Evolutionary conservation across 2,113 vertebrate genomes (phyloP).

Genomic region (Pollachius pollachius): DNA sequence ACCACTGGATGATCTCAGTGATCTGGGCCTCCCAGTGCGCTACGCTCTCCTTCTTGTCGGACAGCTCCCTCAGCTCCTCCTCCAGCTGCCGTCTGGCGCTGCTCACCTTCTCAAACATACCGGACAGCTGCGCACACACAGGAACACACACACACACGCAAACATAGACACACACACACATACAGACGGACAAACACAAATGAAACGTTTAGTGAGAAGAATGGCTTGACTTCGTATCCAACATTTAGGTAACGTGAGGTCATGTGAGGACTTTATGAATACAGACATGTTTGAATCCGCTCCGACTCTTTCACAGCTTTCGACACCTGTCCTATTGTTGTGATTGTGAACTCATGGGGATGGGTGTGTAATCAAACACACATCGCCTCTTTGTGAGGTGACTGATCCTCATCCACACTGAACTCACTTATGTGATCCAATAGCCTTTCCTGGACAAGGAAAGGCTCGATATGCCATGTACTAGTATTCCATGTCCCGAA

Average conservation of each 20-base stretch:
- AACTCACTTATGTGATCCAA: too few species aligned
- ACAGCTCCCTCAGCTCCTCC: slow-evolving; percentile 90
- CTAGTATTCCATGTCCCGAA: too few species aligned
- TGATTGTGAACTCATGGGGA: too few species aligned
- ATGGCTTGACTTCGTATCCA: not conserved
- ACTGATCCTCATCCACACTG: too few species aligned
- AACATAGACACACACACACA: not conserved
- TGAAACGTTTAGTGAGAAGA: not conserved
- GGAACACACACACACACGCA: not conserved
- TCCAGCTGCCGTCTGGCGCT: slow-evolving; percentile 86
- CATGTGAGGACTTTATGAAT: too few species aligned
- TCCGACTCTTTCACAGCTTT: too few species aligned
- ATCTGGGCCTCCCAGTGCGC: slow-evolving; percentile 99
- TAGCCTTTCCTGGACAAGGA: too few species aligned
- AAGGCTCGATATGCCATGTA: too few species aligned
- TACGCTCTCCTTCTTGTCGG: slow-evolving; percentile 96
- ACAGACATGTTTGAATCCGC: too few species aligned
- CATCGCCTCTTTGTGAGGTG: too few species aligned
- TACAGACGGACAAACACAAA: not conserved
- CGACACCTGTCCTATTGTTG: too few species aligned
- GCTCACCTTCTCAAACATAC: slow-evolving; percentile 69
- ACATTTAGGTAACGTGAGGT: not conserved
- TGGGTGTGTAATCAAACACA: too few species aligned
- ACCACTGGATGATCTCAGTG: slow-evolving; percentile 99
- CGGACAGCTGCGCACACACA: not conserved